Conservation (phyloP, 2,888 invertebrate genomes). For the Pristionchus arcanus region DNA sequence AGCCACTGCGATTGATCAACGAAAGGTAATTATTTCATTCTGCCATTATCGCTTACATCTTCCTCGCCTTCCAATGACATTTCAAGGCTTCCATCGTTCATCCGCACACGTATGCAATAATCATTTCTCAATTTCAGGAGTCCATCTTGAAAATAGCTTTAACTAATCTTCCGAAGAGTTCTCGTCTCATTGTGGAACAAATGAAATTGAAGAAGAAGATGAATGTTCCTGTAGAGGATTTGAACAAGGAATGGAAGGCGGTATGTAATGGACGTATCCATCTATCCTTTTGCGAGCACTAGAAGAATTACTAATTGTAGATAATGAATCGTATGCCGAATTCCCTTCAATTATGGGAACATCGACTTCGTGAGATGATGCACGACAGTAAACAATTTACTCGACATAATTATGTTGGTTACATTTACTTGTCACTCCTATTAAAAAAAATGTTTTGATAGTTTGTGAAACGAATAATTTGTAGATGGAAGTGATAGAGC, state of each 20-base stretch:
- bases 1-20: not conserved
- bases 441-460: not conserved
- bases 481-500: not conserved
- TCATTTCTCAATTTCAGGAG: not conserved
- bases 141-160: not conserved
- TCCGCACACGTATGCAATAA: not conserved
- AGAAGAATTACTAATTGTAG: not conserved
- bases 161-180: conserved; percentile 2
- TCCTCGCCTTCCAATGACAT: not conserved
- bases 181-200: not conserved
- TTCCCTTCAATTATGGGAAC: not conserved
- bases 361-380: not conserved
- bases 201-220: conserved; percentile 26
- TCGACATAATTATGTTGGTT: not conserved
- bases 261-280: not conserved
- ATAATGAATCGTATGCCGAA: conserved; percentile 32
- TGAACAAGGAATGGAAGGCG: conserved; percentile 40
- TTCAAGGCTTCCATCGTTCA: not conserved
- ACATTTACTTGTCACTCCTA: not conserved
- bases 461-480: not conserved
- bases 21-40: not conserved
- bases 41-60: too few species aligned
- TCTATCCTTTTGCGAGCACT: not conserved
- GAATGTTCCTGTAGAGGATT: not conserved
- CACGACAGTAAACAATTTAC: conserved; percentile 22